Conservation (phyloP, 2,797 vertebrate species). For the Salarias fasciatus region DNA sequence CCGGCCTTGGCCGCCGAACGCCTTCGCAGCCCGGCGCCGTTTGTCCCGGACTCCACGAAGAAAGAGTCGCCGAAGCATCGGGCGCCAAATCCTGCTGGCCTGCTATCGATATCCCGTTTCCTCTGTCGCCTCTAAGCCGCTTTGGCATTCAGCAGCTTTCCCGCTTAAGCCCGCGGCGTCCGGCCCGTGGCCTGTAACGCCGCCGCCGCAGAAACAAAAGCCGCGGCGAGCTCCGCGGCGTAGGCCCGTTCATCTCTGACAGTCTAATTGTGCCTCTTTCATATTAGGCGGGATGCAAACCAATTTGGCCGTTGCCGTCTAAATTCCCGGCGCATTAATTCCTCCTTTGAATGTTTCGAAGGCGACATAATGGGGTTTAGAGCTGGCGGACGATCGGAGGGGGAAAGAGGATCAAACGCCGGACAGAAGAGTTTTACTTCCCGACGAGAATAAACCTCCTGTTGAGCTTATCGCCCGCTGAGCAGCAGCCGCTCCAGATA, state of each 20-base stretch:
- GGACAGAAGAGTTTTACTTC: slow-evolving; percentile 25
- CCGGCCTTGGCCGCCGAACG: too few relatives aligned
- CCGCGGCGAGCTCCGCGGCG: slow-evolving; percentile 49
- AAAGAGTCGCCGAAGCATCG: slow-evolving; percentile 48
- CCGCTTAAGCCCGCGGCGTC: slow-evolving; percentile 62
- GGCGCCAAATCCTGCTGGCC: slow-evolving; percentile 72
- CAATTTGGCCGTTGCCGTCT: slow-evolving; percentile 63
- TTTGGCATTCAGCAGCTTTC: slow-evolving; percentile 75
- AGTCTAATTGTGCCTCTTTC: slow-evolving; percentile 68
- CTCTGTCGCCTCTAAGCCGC: slow-evolving; percentile 72
- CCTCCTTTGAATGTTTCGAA: slow-evolving; percentile 64
- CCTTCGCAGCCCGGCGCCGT: slow-evolving; percentile 36
- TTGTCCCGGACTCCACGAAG: slow-evolving; percentile 43
- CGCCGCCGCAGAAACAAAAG: slow-evolving; percentile 55
- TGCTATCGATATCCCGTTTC: slow-evolving; percentile 77
- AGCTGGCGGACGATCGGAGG: slow-evolving; percentile 59
- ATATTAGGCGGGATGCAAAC: slow-evolving; percentile 59
- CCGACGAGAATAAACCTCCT: slow-evolving; percentile 57
- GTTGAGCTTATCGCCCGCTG: slow-evolving; percentile 52
- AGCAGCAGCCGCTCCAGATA: slow-evolving; percentile 53
- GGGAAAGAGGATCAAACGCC: slow-evolving; percentile 60
- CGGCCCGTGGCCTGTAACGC: slow-evolving; percentile 57
- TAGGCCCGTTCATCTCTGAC: slow-evolving; percentile 68
- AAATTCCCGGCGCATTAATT: slow-evolving; percentile 61
- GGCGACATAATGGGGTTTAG: slow-evolving; percentile 81